A percentile compares a stretch with the other conserved stretches of the same genome.
Evolutionary conservation across 1,140 invertebrate species (phyloP).

Genomic region (Plectus sambesii): DNA sequence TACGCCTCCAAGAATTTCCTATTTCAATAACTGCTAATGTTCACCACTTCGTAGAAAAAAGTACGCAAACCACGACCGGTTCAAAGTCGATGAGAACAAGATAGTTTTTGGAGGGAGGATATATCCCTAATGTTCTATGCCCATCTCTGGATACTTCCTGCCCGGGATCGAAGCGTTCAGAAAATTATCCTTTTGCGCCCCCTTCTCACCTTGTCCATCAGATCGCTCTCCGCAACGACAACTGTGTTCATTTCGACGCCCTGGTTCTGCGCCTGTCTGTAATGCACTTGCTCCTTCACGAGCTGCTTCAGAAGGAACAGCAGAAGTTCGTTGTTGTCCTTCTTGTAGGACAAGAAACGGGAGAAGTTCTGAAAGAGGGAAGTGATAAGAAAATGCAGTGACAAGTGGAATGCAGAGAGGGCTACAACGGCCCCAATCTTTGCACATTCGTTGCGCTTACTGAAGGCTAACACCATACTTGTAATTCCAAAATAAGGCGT

Average conservation of each 20-base stretch:
- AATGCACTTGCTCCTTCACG: slow-evolving; percentile 75
- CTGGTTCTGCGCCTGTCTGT: slow-evolving; percentile 54
- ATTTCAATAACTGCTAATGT: too few relatives aligned
- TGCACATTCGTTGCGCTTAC: too few relatives aligned
- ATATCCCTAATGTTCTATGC: too few relatives aligned
- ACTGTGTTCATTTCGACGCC: slow-evolving; percentile 54
- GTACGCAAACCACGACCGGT: not conserved
- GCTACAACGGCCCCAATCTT: slow-evolving; percentile 8
- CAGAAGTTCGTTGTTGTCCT: slow-evolving; percentile 87
- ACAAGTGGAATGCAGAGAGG: not conserved
- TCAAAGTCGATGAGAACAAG: too few relatives aligned
- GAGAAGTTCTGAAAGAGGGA: slow-evolving; percentile 68
- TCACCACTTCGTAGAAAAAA: too few relatives aligned
- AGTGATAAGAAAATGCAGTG: slow-evolving; percentile 15
- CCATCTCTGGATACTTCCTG: too few relatives aligned
- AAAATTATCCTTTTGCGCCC: too few relatives aligned
- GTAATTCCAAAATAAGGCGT: too few relatives aligned
- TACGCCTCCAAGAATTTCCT: too few relatives aligned
- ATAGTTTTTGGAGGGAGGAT: too few relatives aligned
- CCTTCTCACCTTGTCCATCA: slow-evolving; percentile 63
- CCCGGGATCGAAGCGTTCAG: too few relatives aligned
- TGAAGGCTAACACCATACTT: too few relatives aligned
- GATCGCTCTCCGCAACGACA: slow-evolving; percentile 79
- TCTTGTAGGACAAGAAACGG: slow-evolving; percentile 80
- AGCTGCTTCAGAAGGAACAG: slow-evolving; percentile 89